Base-by-base conservation (phyloP, 2,113 vertebrate species). In the Silurus asotus region DNA sequence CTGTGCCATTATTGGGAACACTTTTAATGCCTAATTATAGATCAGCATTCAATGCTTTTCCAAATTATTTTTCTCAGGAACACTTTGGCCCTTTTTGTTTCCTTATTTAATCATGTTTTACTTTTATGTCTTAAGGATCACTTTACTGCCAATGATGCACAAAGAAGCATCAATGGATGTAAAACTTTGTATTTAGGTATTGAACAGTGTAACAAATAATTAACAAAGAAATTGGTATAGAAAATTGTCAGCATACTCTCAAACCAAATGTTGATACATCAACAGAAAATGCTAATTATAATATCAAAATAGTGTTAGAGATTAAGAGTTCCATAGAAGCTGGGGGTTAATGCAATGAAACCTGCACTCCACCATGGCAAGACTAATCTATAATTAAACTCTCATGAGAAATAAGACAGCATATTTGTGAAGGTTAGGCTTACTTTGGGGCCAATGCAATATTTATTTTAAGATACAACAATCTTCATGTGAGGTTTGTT, bases 351-450 rank as follows among this genome's bases (percentile, higher is more conserved):
- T 37, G 48, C 80, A 64, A 67, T 20, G 77, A 51, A 5, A 81
- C 10, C 67, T 55, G n/a, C 23, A 64, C 62, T 89, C 72, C 8
- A 49, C 48, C 17, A 64, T 59, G 75, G 75, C 80, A 53, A 58
- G 28, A 6, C 56, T 88, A 85, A 91, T 91, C 89, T 91, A 89
- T 92, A 92, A 92, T 91, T 89, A 87, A 90, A 85, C 84, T 89
- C 74, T 87, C 81, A 78, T 84, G 80, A 88, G 87, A 82, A 87
- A 90, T 87, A 79, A 84, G 86, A 88, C 67, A 87, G 74, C 82
- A 86, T 55, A 56, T 78, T 56, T 87, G 77, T 88, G 82, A 89
- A 88, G 85, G 88, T 89, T 84, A 82, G 69, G 17, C 67, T 89
- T 84, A 64, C 48, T 82, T 86, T 64, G 53, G 72, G 89, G 64